Evolutionary conservation across 2,888 invertebrate species (phyloP), one percentile per base, ranked within the genome.

Genomic region (Lymantria monacha): DNA sequence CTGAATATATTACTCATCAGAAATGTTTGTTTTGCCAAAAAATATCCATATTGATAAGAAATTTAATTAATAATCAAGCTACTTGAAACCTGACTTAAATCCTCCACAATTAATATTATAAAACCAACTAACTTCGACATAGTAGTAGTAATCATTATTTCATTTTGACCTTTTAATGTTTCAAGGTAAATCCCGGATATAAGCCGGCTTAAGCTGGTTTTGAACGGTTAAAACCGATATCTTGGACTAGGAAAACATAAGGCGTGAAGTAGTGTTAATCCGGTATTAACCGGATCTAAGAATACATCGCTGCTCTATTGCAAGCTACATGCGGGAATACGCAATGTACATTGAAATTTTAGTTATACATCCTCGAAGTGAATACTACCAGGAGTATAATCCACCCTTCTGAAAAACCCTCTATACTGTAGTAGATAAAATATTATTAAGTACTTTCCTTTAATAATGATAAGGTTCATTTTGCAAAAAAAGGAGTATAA

Each of bases 181-280:
- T 22, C 22, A 22, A 22, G 22, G 22, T 22, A 3, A 13, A 62
- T 63, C 70, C 74, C 76, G 81, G 83, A 81, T 83, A 81, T 83
- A 81, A 86, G 66, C 81, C 82, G 76, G 83, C 75, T 74, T 85
- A 74, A 81, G 74, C 68, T 73, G 68, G 78, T 75, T 85, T 85
- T 85, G 81, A 82, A 82, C 76, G 91, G 84, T 86, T 88, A 83
- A 85, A 83, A 81, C 84, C 81, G 83, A 76, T 81, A 79, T 73
- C 74, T 69, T 66, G 51, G 79, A 91, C 87, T 67, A 89, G 85
- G 89, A 57, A n/a, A 55, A 9, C 85, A 92, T 83, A 76, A 59
- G 48, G 1, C 14, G 5, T 1, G 57, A 66, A 69, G 63, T 70
- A 59, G 63, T 52, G 61, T 70, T 87, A 85, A 86, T 85, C 87